phyloP scores from a whole-genome alignment of 2,113 vertebrate species.

The Speoplatyrhinus poulsoni region DNA sequence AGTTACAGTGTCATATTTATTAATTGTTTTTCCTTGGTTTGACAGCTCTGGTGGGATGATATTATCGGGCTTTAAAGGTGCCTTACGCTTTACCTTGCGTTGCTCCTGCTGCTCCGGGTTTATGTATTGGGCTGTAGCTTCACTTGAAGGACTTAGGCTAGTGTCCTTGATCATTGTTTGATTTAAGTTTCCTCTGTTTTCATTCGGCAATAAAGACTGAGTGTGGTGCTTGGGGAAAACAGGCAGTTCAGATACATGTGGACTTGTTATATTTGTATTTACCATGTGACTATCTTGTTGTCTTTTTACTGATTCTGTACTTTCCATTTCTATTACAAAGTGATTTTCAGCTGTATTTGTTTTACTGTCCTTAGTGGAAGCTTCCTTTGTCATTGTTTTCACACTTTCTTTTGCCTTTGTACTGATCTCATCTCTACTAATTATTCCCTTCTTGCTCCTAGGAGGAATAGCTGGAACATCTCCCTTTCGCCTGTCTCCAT shows the following conservation, averaged over 20 bases:
- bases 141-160: constrained; percentile 7
- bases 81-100: constrained; percentile 37
- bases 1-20: background rate
- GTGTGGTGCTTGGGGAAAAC: constrained; percentile 4
- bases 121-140: constrained; percentile 19
- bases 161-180: constrained; percentile 6
- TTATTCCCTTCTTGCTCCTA: constrained; percentile 48
- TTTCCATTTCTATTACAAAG: background rate
- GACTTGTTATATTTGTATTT: background rate
- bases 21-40: background rate
- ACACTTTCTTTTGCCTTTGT: constrained; percentile 16
- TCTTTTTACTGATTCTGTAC: background rate
- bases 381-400: constrained; percentile 12
- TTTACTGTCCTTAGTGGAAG: constrained; percentile 7
- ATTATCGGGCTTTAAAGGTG: constrained; percentile 47
- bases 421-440: constrained; percentile 25
- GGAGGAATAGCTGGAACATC: constrained; percentile 59
- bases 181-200: constrained; percentile 11
- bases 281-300: background rate
- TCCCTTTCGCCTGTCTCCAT: constrained; percentile 5
- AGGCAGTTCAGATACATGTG: background rate
- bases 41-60: constrained; percentile 14
- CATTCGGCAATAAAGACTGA: constrained; percentile 6
- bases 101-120: constrained; percentile 8
- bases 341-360: constrained; percentile 6